Evolutionary conservation across 1,140 invertebrate species (phyloP).

Genomic region (Ceratitis capitata): DNA sequence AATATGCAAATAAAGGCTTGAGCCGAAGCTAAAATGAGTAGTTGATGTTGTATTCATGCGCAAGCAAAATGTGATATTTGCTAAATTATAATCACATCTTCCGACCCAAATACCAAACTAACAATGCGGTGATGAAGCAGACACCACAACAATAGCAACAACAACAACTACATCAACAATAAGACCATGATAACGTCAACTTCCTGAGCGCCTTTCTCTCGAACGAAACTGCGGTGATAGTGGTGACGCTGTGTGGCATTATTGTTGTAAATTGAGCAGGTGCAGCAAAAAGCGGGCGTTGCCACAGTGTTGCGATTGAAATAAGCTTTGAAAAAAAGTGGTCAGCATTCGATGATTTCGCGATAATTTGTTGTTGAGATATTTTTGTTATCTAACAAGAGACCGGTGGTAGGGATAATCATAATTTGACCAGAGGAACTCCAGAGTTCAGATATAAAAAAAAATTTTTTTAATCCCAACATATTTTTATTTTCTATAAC

Average conservation of each 20-base stretch:
- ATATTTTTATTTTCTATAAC: no score
- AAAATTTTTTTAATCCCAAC: no score
- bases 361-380: no score
- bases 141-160: background rate
- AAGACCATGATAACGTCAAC: background rate
- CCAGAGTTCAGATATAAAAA: no score
- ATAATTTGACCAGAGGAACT: no score
- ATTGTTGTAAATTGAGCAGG: background rate
- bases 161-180: no score
- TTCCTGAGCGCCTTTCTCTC: slow-evolving; percentile 29
- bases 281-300: background rate
- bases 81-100: slow-evolving; percentile 33
- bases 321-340: background rate
- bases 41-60: background rate
- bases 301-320: background rate
- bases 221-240: background rate
- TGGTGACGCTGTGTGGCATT: background rate
- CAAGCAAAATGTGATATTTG: background rate
- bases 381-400: no score
- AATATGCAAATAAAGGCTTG: background rate
- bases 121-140: slow-evolving; percentile 4
- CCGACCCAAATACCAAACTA: slow-evolving; percentile 32
- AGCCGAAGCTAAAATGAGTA: background rate
- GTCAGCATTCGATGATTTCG: no score
- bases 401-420: no score